Base-by-base conservation (phyloP, 2,888 invertebrate species). In the Andrena chrysosceles region DNA sequence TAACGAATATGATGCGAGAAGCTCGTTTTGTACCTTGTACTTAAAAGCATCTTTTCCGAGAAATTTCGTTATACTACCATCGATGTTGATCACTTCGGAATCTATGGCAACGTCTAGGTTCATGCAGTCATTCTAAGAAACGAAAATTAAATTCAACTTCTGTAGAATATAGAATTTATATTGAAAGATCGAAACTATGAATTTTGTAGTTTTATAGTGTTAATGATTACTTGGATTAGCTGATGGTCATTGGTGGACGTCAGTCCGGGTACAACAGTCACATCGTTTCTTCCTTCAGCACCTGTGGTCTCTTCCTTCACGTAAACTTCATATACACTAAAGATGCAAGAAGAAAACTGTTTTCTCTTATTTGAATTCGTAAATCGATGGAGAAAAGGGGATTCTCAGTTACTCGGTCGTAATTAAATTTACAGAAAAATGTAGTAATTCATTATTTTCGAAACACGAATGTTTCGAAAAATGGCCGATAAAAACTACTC, bases 321-420 rank as follows among this genome's bases (percentile, higher is more conserved):
- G 77, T 92, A 93, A 20, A 93, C 93, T 86, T 93, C 93, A 80
- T 93, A 93, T 64, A 93, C 91, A 62, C 93, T 93, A 16, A 7
- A 29, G 60, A 69, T n/a, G 2, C 1, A 16, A 42, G 42, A 16
- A 54, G 16, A 35, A 20, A 20, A 8, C 20, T 7, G 16, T 42
- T 42, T 16, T 42, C 42, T 16, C 42, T 42, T 16, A 42, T 16
- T 42, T 42, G 42, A 42, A 16, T 5, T 42, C 42, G 13, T 42
- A 16, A 42, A 42, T 42, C 42, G 16, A 42, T 16, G 42, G 42
- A 5, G 42, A 5, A 42, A 42, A 5, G 5, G 16, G 42, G 16
- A 16, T 42, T 42, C 16, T 16, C 42, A 16, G 42, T 42, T 5
- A 16, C 42, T 42, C 42, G 42, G 42, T 42, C 4, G 42, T 16